Evolutionary conservation across 2,888 invertebrate genomes (phyloP), one percentile per base, ranked within the genome.

Genomic region (Melanostoma mellinum): DNA sequence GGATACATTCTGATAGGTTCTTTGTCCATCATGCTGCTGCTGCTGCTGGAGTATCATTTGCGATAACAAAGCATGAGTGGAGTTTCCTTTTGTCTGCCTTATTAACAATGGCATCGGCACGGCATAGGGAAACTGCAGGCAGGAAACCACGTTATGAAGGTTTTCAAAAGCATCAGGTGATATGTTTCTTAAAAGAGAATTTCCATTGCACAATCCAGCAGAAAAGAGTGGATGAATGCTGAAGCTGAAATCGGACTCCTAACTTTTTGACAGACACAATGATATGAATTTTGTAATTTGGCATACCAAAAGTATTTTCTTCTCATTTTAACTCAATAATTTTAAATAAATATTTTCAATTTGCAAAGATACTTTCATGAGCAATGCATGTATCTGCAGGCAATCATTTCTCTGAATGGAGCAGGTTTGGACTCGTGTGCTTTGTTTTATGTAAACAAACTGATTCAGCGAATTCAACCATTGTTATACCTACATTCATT

Each of bases 121-220:
- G 5, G 6, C 9, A 35, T 44, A 35, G 36, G 63, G 68, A 63
- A 69, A 63, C 60, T 67, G 50, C 68, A 81, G 33, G 38, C 9
- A 3, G 10, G 10, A 30, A 46, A 48, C 53, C 20, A 20, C 20
- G 20, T 58, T 56, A 63, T 38, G 58, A 69, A 65, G 80, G 58
- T 46, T 67, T 67, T 53, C 10, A 6, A 6, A 73, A 60, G 61
- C 55, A 42, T 20, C 56, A 67, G 20, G 20, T 20, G 58, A 81
- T 76, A 76, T 76, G 71, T 67, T 76, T 42, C 60, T 82, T 30
- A 46, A 68, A 82, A 77, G 20, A 20, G 20, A 20, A 20, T 20
- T 20, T 20, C 20, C 20, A 20, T 20, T 1, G 20, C 20, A 20
- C 20, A 20, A 20, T 20, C 20, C 20, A 20, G 20, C 20, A 20